Evolutionary conservation across 23 tunicate species (phyloP).

Genomic region (Botrylloides violaceus): DNA sequence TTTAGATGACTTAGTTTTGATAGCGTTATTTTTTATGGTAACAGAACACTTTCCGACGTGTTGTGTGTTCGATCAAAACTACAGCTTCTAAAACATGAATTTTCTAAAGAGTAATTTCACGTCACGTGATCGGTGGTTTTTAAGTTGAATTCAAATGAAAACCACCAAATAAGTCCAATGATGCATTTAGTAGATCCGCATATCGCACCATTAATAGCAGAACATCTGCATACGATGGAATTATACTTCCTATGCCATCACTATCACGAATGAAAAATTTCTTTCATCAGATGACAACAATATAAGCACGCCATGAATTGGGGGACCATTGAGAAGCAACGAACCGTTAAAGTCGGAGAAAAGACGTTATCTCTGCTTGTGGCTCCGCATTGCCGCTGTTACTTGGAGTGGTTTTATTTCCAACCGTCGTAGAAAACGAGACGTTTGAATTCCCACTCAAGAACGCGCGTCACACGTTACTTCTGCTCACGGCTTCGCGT

Average conservation of each 20-base stretch:
- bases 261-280: background rate
- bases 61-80: too few species aligned
- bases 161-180: too few species aligned
- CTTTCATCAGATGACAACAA: background rate
- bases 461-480: constrained; percentile 5
- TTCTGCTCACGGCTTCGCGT: background rate
- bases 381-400: constrained; percentile 1
- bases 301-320: background rate
- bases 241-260: background rate
- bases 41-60: too few species aligned
- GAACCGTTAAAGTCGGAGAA: background rate
- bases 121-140: too few species aligned
- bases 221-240: background rate
- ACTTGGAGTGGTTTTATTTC: constrained; percentile 1
- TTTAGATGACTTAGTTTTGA: too few species aligned
- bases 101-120: too few species aligned
- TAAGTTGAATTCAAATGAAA: too few species aligned
- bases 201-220: background rate
- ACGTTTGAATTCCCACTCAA: background rate
- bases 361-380: background rate
- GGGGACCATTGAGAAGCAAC: constrained; percentile 2
- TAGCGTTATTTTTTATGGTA: too few species aligned
- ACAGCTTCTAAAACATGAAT: too few species aligned
- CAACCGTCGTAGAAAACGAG: constrained; percentile 2
- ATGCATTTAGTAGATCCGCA: too few species aligned